A percentile compares a stretch with the other conserved stretches of the same genome.
Conservation (phyloP, 2,888 invertebrate genomes). For the Caenorhabditis sp. region DNA sequence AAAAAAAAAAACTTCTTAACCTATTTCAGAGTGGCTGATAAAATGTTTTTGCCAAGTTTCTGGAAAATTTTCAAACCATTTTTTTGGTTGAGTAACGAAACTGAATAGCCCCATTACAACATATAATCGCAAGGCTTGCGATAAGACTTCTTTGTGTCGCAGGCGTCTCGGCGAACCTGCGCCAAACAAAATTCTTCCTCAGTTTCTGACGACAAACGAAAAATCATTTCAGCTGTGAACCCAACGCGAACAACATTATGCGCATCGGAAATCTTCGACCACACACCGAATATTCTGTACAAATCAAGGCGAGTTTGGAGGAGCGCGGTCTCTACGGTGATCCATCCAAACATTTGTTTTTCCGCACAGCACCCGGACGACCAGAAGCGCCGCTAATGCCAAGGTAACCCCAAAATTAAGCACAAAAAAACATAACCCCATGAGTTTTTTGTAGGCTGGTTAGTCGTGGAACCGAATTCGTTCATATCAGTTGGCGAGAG, state of each 20-base stretch:
- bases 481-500: slow-evolving; percentile 51
- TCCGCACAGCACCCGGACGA: slow-evolving; percentile 82
- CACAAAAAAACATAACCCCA: no score
- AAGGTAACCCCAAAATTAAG: slow-evolving; percentile 1
- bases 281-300: slow-evolving; percentile 60
- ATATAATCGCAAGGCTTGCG: no score
- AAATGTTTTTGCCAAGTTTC: no score
- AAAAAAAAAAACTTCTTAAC: no score
- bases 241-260: slow-evolving; percentile 30
- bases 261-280: slow-evolving; percentile 57
- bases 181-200: no score
- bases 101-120: no score
- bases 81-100: no score
- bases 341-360: slow-evolving; percentile 76
- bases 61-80: no score
- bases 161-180: no score
- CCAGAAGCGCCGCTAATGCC: slow-evolving; percentile 76
- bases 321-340: slow-evolving; percentile 62
- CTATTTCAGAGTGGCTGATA: no score
- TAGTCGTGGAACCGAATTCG: slow-evolving; percentile 36
- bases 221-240: slow-evolving; percentile 2
- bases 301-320: slow-evolving; percentile 51
- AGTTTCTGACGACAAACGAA: no score
- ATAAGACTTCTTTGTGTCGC: no score
- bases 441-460: not conserved